phyloP scores from a whole-genome alignment of 2,113 vertebrate genomes.

The Gasterosteus aculeatus region DNA sequence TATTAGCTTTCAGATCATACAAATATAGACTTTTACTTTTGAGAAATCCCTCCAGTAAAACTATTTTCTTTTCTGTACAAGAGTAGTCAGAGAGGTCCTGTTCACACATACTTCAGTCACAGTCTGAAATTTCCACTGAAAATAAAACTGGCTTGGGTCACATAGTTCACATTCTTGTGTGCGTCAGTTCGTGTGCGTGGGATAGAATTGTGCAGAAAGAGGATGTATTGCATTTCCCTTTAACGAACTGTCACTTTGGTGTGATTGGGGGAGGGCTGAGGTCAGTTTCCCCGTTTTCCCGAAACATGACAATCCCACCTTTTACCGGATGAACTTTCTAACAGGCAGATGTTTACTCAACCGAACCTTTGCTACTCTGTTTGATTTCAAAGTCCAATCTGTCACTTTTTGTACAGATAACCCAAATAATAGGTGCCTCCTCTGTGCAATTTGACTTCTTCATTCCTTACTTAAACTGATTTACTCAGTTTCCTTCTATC shows the following conservation, averaged over 20 bases:
- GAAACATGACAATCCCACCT: slow-evolving; percentile 56
- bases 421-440: neutral
- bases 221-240: neutral
- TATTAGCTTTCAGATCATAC: too few relatives aligned
- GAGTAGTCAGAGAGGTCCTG: too few relatives aligned
- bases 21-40: too few relatives aligned
- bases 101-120: too few relatives aligned
- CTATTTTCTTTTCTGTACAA: too few relatives aligned
- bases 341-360: neutral
- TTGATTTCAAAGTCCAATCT: neutral
- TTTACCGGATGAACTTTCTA: slow-evolving; percentile 44
- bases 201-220: neutral
- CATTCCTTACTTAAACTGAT: neutral
- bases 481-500: neutral
- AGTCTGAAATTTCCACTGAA: too few relatives aligned
- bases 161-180: too few relatives aligned
- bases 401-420: neutral
- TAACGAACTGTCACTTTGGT: slow-evolving; percentile 40
- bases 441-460: too few relatives aligned
- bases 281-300: slow-evolving; percentile 47
- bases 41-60: too few relatives aligned
- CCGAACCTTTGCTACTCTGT: neutral
- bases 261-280: slow-evolving; percentile 34
- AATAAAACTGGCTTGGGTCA: too few relatives aligned
- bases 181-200: neutral